These are phyloP conservation scores for Acrocyrtus sp. DNA, from an alignment of 2,888 invertebrate species.

Conservation along the genomic window DNA sequence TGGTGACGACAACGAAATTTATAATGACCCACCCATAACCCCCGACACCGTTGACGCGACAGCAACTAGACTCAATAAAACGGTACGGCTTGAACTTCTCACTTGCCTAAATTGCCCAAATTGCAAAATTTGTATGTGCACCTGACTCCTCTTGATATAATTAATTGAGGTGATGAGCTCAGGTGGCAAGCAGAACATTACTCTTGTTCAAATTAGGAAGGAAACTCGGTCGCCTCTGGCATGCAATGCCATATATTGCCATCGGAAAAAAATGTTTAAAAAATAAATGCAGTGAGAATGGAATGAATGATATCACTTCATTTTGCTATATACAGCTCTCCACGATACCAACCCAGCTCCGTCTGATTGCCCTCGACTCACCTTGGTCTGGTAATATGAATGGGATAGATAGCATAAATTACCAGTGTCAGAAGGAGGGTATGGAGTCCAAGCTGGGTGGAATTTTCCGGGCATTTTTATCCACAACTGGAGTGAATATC, in stretches of 20 bases:
- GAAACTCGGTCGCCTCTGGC: too few species aligned
- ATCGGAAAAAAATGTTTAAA: not conserved
- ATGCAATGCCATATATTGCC: too few species aligned
- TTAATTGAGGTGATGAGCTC: not conserved
- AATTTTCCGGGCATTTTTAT: slow-evolving; percentile 42
- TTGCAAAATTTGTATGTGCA: not conserved
- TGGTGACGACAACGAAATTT: not conserved
- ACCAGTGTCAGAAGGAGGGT: slow-evolving; percentile 48
- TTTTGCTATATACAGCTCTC: not conserved
- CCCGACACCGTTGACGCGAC: not conserved
- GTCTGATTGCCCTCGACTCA: slow-evolving; percentile 37
- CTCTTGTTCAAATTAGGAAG: too few species aligned
- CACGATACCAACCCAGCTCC: slow-evolving; percentile 18
- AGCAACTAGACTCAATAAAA: slow-evolving; percentile 9
- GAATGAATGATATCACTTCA: too few species aligned
- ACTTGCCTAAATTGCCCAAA: not conserved
- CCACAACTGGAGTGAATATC: slow-evolving; percentile 5
- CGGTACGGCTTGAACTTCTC: slow-evolving; percentile 8
- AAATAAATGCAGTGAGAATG: not conserved
- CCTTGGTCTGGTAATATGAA: slow-evolving; percentile 49
- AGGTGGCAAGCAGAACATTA: too few species aligned
- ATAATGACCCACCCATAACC: slow-evolving; percentile 4
- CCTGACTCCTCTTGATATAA: not conserved
- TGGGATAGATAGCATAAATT: slow-evolving; percentile 44
- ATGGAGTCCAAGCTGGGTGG: slow-evolving; percentile 30